Percentiles rank a stretch among this genome's conserved stretches.
phyloP scores from a whole-genome alignment of 2,797 vertebrate genomes.

The Microtus agrestis region DNA sequence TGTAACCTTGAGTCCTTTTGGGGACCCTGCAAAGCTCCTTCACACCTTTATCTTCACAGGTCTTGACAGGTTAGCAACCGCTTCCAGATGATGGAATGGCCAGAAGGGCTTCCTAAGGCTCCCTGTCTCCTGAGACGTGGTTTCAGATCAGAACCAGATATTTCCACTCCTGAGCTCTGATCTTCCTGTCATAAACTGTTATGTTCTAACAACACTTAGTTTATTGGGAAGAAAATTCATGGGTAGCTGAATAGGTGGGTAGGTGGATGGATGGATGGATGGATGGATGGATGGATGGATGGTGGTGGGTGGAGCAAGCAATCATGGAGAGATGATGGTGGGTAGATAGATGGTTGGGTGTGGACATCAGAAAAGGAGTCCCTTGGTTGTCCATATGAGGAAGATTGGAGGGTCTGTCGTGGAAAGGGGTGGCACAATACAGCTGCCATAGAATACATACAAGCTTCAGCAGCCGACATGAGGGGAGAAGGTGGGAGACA shows the following conservation, averaged over 20 bases:
- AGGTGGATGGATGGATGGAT: background rate
- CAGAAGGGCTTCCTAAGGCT: background rate
- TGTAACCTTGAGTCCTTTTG: background rate
- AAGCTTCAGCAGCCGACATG: background rate
- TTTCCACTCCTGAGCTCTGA: background rate
- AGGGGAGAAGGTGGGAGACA: background rate
- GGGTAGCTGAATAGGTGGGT: background rate
- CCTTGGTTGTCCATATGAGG: background rate
- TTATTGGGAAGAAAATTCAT: conserved; percentile 23
- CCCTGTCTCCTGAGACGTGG: background rate
- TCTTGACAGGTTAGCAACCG: background rate
- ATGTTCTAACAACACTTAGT: background rate
- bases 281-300: background rate
- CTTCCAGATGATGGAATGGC: background rate
- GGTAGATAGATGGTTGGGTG: background rate
- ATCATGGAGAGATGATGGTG: background rate
- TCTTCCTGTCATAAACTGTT: background rate
- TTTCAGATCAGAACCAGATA: background rate
- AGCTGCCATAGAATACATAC: background rate
- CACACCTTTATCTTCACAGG: background rate
- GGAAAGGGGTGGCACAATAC: background rate
- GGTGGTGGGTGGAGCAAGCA: background rate
- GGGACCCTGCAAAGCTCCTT: background rate
- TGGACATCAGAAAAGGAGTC: background rate
- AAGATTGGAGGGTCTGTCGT: background rate